Conservation (phyloP, 2,888 invertebrate species). For the Eupithecia vulgata region DNA sequence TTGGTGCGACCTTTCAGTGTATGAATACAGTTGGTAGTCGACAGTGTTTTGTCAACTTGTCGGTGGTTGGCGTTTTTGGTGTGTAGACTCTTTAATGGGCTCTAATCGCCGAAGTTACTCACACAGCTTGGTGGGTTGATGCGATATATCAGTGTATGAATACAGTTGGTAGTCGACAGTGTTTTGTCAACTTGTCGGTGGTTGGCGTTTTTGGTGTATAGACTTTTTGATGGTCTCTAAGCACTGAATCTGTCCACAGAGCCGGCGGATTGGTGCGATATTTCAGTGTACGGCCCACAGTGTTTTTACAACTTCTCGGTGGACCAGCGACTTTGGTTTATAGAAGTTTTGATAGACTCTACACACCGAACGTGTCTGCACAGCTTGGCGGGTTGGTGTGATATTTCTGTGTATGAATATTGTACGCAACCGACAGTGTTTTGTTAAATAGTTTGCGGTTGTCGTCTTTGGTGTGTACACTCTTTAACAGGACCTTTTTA, state of each 20-base stretch:
- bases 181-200: background rate
- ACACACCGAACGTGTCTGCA: too few species aligned
- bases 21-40: too few species aligned
- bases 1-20: too few species aligned
- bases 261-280: background rate
- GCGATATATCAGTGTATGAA: background rate
- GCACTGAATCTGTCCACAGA: background rate
- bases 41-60: too few species aligned
- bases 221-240: background rate
- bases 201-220: background rate
- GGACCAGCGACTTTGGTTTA: background rate
- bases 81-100: too few species aligned
- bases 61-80: too few species aligned
- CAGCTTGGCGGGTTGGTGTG: too few species aligned
- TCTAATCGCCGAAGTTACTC: too few species aligned
- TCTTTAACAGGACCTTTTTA: conserved; percentile 2
- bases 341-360: background rate
- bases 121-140: background rate
- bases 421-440: background rate
- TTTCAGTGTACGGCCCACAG: background rate
- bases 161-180: background rate
- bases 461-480: background rate
- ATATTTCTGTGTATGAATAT: too few species aligned
- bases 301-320: background rate
- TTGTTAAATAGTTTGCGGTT: background rate